A percentile compares a stretch with the other conserved stretches of the same genome.
Evolutionary conservation across 2,113 vertebrate genomes (phyloP).

Genomic region (Hylia prasina): DNA sequence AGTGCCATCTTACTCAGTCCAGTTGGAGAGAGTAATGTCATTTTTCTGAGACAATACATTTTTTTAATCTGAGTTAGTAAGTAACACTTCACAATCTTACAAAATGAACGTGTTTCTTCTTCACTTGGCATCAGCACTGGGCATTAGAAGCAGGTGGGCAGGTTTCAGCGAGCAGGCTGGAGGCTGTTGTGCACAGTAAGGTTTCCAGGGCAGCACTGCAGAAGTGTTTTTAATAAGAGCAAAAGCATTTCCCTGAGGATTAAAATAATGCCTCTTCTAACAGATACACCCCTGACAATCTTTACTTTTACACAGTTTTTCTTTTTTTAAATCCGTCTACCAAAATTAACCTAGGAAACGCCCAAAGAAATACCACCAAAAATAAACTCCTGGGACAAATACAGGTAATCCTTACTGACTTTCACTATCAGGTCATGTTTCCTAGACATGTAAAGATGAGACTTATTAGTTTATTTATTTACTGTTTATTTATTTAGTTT

Average conservation of each 20-base stretch:
- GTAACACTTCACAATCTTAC: not conserved
- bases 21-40: rapidly evolving
- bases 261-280: not conserved
- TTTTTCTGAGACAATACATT: not conserved
- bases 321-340: not conserved
- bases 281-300: not conserved
- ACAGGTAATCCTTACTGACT: not conserved
- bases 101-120: not conserved
- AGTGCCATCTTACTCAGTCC: not conserved
- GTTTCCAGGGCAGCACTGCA: not conserved
- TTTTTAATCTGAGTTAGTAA: not conserved
- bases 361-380: not conserved
- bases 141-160: not conserved
- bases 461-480: not conserved
- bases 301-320: not conserved
- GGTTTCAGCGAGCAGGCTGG: not conserved
- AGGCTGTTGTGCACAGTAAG: not conserved
- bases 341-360: not conserved
- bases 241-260: not conserved
- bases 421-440: not conserved
- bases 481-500: not conserved
- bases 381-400: not conserved
- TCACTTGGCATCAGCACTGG: rapidly evolving
- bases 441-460: not conserved
- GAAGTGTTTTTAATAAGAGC: not conserved